A percentile compares a stretch with the other conserved stretches of the same genome.
phyloP scores from a whole-genome alignment of 64 coral and sea anemone species.

The Acropora yongei region DNA sequence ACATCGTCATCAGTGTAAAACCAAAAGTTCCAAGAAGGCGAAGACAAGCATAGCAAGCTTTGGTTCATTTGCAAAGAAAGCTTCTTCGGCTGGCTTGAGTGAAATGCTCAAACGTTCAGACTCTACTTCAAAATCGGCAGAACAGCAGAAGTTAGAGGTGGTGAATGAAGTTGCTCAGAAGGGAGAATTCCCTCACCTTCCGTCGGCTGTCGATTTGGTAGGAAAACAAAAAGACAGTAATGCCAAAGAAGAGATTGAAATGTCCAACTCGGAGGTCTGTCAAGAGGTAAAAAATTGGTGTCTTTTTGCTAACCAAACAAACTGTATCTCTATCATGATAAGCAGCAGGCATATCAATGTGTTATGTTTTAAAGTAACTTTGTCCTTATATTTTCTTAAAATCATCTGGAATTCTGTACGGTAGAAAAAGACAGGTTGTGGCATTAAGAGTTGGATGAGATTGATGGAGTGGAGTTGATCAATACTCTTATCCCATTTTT shows the following conservation, averaged over 20 bases:
- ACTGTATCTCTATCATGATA: too few relatives aligned
- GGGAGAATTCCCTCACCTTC: constrained; percentile 51
- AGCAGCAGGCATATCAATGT: too few relatives aligned
- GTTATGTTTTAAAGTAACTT: too few relatives aligned
- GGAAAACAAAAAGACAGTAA: constrained; percentile 48
- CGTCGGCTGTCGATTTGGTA: constrained; percentile 70
- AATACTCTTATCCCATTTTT: too few relatives aligned
- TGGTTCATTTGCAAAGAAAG: constrained; percentile 51
- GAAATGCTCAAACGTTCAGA: constrained; percentile 36
- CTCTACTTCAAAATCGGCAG: constrained; percentile 52
- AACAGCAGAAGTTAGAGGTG: constrained; percentile 47
- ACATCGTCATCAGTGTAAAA: constrained; percentile 80
- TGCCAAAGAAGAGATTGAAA: background rate
- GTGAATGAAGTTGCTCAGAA: constrained; percentile 41
- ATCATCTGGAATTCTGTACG: too few relatives aligned
- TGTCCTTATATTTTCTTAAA: too few relatives aligned
- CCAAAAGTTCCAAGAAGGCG: constrained; percentile 54
- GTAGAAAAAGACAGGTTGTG: too few relatives aligned
- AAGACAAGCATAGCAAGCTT: constrained; percentile 63
- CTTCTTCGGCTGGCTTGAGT: constrained; percentile 22
- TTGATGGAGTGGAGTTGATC: too few relatives aligned
- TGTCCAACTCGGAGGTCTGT: background rate
- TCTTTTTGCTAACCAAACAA: too few relatives aligned
- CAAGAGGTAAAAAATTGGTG: background rate
- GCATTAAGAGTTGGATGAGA: too few relatives aligned